Evolutionary conservation across 2,113 vertebrate genomes (phyloP), one percentile per base, ranked within the genome.

Genomic region (Ondatra zibethicus): DNA sequence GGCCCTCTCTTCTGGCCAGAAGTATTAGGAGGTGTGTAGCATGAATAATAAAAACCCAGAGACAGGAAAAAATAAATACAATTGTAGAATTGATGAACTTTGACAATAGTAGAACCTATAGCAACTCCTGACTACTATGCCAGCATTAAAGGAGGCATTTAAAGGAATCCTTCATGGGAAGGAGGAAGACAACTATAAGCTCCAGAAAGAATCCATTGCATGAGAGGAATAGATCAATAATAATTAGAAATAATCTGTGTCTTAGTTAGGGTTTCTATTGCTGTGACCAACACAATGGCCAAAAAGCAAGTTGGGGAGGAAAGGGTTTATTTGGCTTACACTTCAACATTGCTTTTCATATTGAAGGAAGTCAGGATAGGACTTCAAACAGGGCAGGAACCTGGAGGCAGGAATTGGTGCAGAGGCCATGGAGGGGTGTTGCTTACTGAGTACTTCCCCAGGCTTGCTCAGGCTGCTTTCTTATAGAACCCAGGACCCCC

Each of bases 1-100:
- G 75, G 95, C 97, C 55, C 96, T 98, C 73, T 98, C 98, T 65
- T 92, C 95, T 19, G 98, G 98, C 0, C 68, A 95, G 89, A 96
- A 97, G 85, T 99, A 98, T 92, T 99, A 98, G 98, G 98, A 99
- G 97, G 97, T 98, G 2, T 58, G 55, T 58, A 58, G 55, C 17
- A 58, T 7, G 19, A 21, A 58, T 58, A 58, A 58, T 58, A 58
- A 58, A 58, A 58, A 58, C 55, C 1, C 17, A 58, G 55, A 58
- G 55, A 58, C 55, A 58, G 55, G 55, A 58, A 58, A 58, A 58
- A 58, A 58, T 19, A 1, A 58, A 58, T 21, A 58, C 19, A 58
- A 58, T 58, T 58, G 55, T 17, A 84, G 55, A 63, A 29, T 9
- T 84, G 36, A 58, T 58, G 36, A 61, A 61, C 80, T 61, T 61